A percentile compares a stretch with the other conserved stretches of the same genome.
Evolutionary conservation across 2,888 invertebrate species (phyloP).

Genomic region (Malacosoma neustria): DNA sequence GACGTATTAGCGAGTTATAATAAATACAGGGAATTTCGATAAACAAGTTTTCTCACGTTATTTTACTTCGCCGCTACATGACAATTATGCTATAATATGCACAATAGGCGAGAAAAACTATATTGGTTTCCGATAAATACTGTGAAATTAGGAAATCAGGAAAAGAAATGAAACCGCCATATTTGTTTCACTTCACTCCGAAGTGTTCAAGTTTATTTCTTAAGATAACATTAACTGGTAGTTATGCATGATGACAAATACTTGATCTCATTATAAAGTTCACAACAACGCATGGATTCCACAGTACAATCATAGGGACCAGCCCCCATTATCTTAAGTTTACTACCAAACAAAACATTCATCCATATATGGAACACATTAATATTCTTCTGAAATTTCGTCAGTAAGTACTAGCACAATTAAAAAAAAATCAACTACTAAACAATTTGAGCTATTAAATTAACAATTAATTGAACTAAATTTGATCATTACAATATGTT

Average conservation of each 20-base stretch:
- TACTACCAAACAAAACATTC: background rate
- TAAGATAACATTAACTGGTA: conserved; percentile 47
- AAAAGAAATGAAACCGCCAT: too few species aligned
- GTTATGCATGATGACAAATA: conserved; percentile 37
- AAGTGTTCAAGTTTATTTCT: conserved; percentile 33
- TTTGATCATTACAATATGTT: conserved; percentile 37
- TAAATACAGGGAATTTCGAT: too few species aligned
- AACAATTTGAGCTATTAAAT: conserved; percentile 44
- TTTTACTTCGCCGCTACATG: too few species aligned
- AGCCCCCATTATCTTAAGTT: conserved; percentile 50
- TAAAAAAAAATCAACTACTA: conserved; percentile 17
- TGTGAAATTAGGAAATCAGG: too few species aligned
- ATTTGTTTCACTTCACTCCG: conserved; percentile 19
- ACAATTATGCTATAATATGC: too few species aligned
- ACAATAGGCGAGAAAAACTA: too few species aligned
- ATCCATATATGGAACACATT: background rate
- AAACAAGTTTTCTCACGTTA: too few species aligned
- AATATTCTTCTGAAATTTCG: too few species aligned
- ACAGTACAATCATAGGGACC: conserved; percentile 52
- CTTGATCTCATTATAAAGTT: conserved; percentile 52
- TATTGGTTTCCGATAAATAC: too few species aligned
- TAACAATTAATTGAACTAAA: conserved; percentile 25
- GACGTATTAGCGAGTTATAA: too few species aligned
- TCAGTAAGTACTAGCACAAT: conserved; percentile 17
- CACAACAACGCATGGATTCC: conserved; percentile 52